Evolutionary conservation across 2,888 invertebrate species (phyloP).

Genomic region (Conus canariensis): DNA sequence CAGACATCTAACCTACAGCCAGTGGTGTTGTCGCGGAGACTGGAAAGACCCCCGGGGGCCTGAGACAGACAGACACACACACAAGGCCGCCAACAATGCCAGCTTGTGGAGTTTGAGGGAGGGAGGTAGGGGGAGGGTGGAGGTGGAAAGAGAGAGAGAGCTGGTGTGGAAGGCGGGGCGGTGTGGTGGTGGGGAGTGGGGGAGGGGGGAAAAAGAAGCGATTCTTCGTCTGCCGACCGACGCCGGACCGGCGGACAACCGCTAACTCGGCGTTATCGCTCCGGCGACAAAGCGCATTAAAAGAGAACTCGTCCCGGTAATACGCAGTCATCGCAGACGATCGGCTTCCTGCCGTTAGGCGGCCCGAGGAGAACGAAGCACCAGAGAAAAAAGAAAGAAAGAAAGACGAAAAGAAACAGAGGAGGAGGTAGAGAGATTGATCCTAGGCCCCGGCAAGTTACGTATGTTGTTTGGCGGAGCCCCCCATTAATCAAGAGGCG

Average conservation of each 20-base stretch:
- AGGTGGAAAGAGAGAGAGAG: conserved; percentile 12
- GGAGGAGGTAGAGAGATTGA: not conserved
- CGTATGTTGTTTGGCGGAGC: not conserved
- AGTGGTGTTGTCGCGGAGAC: too few species aligned
- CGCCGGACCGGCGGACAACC: conserved; percentile 14
- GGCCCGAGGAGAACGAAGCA: not conserved
- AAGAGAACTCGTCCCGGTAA: conserved; percentile 2
- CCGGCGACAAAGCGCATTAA: conserved; percentile 10
- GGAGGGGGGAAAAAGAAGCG: not conserved
- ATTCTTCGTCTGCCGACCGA: not conserved
- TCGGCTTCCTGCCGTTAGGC: not conserved
- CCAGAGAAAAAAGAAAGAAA: not conserved
- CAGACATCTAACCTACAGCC: too few species aligned
- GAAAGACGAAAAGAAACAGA: not conserved
- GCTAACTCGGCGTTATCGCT: conserved; percentile 5
- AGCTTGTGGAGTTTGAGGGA: not conserved
- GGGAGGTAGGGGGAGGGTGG: not conserved
- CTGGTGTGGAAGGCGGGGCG: too few species aligned
- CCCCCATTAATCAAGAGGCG: not conserved
- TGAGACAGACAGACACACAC: conserved; percentile 1
- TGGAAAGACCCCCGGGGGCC: too few species aligned
- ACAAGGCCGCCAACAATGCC: too few species aligned
- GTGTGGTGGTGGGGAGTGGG: not conserved
- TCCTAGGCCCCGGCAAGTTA: not conserved
- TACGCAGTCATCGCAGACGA: not conserved